Conservation (phyloP, 2,113 vertebrate species). For the Nothoprocta pentlandii region DNA sequence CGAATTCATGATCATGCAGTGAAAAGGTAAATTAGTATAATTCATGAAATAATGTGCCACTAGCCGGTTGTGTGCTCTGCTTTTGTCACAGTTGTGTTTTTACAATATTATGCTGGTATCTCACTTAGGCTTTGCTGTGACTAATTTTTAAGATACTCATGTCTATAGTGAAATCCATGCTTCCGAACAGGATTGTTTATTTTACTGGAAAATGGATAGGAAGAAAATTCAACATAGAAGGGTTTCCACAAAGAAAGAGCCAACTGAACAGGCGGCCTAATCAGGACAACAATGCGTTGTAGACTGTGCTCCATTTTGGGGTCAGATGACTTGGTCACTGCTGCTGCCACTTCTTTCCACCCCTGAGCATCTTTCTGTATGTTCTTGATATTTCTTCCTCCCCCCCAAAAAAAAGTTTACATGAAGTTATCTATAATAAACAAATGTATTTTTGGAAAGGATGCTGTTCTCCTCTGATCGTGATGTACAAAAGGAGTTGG, state of each 20-base stretch:
- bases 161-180: neutral
- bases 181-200: neutral
- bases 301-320: neutral
- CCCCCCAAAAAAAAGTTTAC: neutral
- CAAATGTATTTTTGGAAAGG: neutral
- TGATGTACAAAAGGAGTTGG: neutral
- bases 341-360: neutral
- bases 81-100: neutral
- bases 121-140: neutral
- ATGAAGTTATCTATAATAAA: neutral
- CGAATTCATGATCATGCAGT: neutral
- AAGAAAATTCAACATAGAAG: neutral
- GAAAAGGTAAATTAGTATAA: neutral
- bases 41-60: neutral
- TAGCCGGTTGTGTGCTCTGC: neutral
- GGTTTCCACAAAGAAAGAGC: neutral
- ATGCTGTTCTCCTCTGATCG: neutral
- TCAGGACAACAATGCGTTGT: neutral
- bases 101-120: neutral
- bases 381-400: neutral
- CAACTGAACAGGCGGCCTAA: neutral
- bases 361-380: neutral
- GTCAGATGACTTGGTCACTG: neutral
- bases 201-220: neutral
- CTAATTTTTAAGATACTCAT: neutral